Conservation (phyloP, 2,797 vertebrate species). For the Lepus townsendii region DNA sequence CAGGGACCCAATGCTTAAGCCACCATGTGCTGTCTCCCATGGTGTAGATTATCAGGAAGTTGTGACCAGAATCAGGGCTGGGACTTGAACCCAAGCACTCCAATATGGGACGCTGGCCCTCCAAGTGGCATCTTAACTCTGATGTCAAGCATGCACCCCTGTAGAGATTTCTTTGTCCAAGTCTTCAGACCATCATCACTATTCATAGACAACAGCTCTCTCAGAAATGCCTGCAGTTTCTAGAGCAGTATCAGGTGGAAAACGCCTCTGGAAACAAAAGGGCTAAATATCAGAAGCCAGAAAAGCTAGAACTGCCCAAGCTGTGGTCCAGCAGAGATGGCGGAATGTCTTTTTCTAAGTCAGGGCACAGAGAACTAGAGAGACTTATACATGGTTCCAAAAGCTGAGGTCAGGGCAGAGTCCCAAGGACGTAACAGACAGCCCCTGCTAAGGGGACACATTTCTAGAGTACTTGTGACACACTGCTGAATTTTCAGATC, state of each 20-base stretch:
- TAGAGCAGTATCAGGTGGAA: background rate
- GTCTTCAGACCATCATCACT: background rate
- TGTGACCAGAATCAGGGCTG: no score
- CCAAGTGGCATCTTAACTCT: no score
- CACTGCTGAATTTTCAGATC: background rate
- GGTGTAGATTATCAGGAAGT: no score
- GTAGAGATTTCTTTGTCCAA: background rate
- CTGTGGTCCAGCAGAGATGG: background rate
- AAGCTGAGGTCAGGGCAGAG: background rate
- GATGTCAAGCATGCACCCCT: no score
- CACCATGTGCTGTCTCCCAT: no score
- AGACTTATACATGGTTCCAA: background rate
- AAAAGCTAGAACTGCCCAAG: fast-evolving
- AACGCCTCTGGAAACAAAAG: background rate
- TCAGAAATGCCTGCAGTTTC: background rate
- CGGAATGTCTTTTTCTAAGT: background rate
- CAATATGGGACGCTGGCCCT: no score
- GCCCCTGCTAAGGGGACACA: background rate
- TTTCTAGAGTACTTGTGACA: background rate
- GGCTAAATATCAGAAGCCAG: background rate
- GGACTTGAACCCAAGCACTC: no score
- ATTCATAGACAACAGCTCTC: background rate
- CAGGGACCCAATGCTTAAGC: no score
- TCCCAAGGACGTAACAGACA: no score
- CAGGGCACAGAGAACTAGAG: no score